Evolutionary conservation across 1,140 invertebrate genomes (phyloP).

Genomic region (Sinonovacula constricta): DNA sequence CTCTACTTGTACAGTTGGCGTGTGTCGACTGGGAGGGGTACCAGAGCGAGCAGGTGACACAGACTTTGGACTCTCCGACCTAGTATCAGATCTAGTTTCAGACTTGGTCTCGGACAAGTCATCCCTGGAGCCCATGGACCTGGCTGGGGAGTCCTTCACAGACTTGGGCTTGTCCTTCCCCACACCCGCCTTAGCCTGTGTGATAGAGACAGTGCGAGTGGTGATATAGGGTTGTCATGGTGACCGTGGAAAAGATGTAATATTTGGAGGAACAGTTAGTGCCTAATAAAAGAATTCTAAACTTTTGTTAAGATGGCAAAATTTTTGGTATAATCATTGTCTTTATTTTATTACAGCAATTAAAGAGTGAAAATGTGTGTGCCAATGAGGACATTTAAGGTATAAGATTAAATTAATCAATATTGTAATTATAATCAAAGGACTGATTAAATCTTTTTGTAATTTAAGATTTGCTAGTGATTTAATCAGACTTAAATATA

Average conservation of each 20-base stretch:
- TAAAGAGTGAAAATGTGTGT: not conserved
- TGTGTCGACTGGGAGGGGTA: slow-evolving; percentile 32
- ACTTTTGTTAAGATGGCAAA: not conserved
- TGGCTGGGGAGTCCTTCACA: slow-evolving; percentile 22
- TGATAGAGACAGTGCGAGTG: not conserved
- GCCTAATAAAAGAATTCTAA: not conserved
- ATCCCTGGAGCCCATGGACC: slow-evolving; percentile 25
- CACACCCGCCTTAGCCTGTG: slow-evolving; percentile 42
- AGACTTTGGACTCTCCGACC: slow-evolving; percentile 7
- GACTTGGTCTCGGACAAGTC: slow-evolving; percentile 24
- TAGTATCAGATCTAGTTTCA: not conserved
- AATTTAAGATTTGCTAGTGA: too few species aligned
- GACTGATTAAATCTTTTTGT: too few species aligned
- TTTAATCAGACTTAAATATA: too few species aligned
- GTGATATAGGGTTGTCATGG: not conserved
- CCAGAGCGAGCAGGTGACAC: slow-evolving; percentile 44
- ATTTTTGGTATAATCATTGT: not conserved
- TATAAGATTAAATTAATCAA: too few species aligned
- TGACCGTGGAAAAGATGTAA: not conserved
- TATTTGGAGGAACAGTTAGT: not conserved
- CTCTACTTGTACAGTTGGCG: slow-evolving; percentile 40
- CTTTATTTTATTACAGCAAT: not conserved
- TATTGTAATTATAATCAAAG: too few species aligned
- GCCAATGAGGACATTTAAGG: not conserved
- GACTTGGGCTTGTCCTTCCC: slow-evolving; percentile 41